These are phyloP conservation scores for Spheniscus mendiculus DNA, from an alignment of 2,113 vertebrate genomes.

Conservation along the genomic window DNA sequence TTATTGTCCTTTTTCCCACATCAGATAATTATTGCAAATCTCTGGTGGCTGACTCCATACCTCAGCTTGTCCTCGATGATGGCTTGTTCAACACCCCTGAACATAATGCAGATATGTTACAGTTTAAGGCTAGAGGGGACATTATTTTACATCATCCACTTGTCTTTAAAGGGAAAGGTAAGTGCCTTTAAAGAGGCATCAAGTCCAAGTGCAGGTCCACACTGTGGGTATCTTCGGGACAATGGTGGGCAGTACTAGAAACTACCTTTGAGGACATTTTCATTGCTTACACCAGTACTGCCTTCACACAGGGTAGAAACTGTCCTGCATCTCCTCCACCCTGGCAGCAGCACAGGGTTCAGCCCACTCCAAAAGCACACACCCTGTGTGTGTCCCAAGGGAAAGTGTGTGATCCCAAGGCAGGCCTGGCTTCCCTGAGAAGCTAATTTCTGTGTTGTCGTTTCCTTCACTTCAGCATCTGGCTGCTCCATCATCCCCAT, in stretches of 20 bases:
- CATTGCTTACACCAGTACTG: neutral
- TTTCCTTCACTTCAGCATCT: neutral
- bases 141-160: neutral
- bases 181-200: neutral
- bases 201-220: neutral
- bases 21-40: neutral
- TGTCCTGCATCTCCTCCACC: neutral
- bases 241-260: neutral
- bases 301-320: neutral
- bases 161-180: neutral
- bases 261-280: neutral
- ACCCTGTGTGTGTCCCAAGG: neutral
- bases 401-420: neutral
- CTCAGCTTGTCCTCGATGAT: neutral
- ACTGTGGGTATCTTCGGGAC: accelerated
- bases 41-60: neutral
- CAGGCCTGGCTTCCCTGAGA: neutral
- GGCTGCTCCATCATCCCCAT: neutral
- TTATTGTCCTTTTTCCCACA: neutral
- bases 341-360: neutral
- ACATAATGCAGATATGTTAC: neutral
- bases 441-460: neutral
- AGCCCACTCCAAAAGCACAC: neutral
- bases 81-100: neutral
- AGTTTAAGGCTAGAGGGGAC: neutral